A percentile compares a stretch with the other conserved stretches of the same genome.
These are phyloP conservation scores for Melikaiella ostensackeni DNA, from an alignment of 2,888 invertebrate species.

Conservation along the genomic window DNA sequence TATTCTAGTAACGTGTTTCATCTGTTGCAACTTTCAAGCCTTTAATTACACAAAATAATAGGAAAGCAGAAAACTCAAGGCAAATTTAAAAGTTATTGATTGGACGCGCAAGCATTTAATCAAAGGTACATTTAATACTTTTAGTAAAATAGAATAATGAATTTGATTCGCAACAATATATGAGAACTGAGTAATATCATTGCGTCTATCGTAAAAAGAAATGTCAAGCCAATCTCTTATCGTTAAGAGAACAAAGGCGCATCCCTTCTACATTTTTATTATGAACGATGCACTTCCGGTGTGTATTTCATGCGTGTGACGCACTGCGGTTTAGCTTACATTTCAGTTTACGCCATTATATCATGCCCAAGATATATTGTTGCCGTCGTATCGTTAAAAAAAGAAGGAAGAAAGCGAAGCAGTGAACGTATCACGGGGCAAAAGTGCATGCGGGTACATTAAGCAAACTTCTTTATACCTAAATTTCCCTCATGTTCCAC, in stretches of 20 bases:
- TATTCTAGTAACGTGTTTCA: neutral
- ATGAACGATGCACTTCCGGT: constrained; percentile 21
- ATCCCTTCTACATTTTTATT: constrained; percentile 23
- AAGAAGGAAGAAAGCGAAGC: neutral
- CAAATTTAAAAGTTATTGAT: too few species aligned
- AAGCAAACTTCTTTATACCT: neutral
- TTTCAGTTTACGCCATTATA: constrained; percentile 32
- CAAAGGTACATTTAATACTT: too few species aligned
- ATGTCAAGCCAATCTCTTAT: constrained; percentile 21
- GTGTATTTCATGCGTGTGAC: constrained; percentile 29
- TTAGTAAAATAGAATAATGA: too few species aligned
- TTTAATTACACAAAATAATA: neutral
- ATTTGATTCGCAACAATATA: too few species aligned
- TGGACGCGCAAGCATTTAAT: too few species aligned
- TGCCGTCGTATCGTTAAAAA: neutral
- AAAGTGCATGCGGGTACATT: constrained; percentile 14
- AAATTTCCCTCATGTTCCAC: neutral
- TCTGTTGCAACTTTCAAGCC: neutral
- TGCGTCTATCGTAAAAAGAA: constrained; percentile 22
- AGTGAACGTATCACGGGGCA: neutral
- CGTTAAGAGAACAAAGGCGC: constrained; percentile 13
- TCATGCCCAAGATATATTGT: constrained; percentile 1
- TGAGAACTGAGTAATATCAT: constrained; percentile 13
- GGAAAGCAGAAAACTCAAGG: neutral
- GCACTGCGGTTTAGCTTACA: constrained; percentile 15